Percentiles rank a stretch among this genome's conserved stretches.
phyloP scores from a whole-genome alignment of 2,888 invertebrate species.

The Epinotia bilunana region DNA sequence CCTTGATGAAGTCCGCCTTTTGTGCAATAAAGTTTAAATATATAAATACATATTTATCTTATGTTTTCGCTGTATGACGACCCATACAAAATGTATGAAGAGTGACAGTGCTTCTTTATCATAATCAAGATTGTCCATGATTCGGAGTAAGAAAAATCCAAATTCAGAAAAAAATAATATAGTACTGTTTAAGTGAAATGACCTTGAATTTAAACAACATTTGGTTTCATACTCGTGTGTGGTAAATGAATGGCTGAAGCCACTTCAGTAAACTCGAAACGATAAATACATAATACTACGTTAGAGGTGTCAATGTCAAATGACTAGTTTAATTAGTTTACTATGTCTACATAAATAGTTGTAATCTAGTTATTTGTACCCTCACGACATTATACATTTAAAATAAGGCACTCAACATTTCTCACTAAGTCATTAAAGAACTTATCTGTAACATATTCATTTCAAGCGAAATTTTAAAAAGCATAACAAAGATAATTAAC shows the following conservation, averaged over 20 bases:
- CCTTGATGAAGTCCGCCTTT: too few relatives aligned
- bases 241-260: background rate
- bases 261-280: slow-evolving; percentile 27
- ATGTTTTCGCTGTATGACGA: too few relatives aligned
- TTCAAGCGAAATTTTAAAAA: slow-evolving; percentile 27
- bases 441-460: background rate
- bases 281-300: slow-evolving; percentile 45
- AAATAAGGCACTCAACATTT: slow-evolving; percentile 19
- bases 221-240: too few relatives aligned
- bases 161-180: too few relatives aligned
- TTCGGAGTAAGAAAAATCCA: too few relatives aligned
- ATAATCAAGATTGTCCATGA: too few relatives aligned
- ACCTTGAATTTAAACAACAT: too few relatives aligned
- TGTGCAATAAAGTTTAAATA: too few relatives aligned
- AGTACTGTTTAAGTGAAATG: background rate
- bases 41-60: too few relatives aligned
- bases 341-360: slow-evolving; percentile 35
- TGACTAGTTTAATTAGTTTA: slow-evolving; percentile 72
- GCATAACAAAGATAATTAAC: slow-evolving; percentile 16
- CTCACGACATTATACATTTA: slow-evolving; percentile 7
- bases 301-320: slow-evolving; percentile 68
- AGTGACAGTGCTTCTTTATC: too few relatives aligned
- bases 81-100: too few relatives aligned
- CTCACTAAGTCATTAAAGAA: slow-evolving; percentile 21
- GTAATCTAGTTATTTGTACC: slow-evolving; percentile 20